Evolutionary conservation across 1,140 invertebrate species (phyloP).

Genomic region (Steinernema feltiae): DNA sequence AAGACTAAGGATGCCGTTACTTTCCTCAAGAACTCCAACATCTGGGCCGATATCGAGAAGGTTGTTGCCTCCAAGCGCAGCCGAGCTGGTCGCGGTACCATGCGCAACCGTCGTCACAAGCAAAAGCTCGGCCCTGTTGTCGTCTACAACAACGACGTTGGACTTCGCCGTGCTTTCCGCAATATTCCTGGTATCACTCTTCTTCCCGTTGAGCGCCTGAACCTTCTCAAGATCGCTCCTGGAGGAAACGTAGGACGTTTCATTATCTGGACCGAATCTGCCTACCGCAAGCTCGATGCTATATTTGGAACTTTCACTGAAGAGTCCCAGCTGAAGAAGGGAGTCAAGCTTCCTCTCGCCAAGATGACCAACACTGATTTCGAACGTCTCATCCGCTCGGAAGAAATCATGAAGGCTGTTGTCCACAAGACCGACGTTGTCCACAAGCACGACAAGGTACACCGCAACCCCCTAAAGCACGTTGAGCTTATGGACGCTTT

Average conservation of each 20-base stretch:
- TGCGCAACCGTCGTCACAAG: constrained; percentile 91
- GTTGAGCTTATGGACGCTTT: constrained; percentile 77
- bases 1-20: constrained; percentile 96
- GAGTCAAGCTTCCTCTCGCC: constrained; percentile 63
- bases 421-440: constrained; percentile 57
- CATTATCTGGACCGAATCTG: constrained; percentile 86
- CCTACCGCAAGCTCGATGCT: constrained; percentile 80
- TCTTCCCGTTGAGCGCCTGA: constrained; percentile 83
- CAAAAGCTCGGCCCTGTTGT: constrained; percentile 90
- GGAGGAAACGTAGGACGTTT: constrained; percentile 92
- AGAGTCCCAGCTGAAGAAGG: constrained; percentile 77
- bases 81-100: constrained; percentile 96
- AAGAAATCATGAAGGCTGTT: constrained; percentile 86
- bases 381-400: constrained; percentile 78
- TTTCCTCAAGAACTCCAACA: constrained; percentile 78
- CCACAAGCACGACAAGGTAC: constrained; percentile 63
- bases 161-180: constrained; percentile 85
- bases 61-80: constrained; percentile 92
- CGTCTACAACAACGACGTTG: constrained; percentile 85
- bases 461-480: constrained; percentile 89
- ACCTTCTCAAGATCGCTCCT: constrained; percentile 89
- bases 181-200: constrained; percentile 95
- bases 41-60: constrained; percentile 95
- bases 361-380: constrained; percentile 97
- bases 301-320: constrained; percentile 92